These are phyloP conservation scores for Cyprinus carpio DNA, from an alignment of 2,113 vertebrate genomes.

Conservation along the genomic window DNA sequence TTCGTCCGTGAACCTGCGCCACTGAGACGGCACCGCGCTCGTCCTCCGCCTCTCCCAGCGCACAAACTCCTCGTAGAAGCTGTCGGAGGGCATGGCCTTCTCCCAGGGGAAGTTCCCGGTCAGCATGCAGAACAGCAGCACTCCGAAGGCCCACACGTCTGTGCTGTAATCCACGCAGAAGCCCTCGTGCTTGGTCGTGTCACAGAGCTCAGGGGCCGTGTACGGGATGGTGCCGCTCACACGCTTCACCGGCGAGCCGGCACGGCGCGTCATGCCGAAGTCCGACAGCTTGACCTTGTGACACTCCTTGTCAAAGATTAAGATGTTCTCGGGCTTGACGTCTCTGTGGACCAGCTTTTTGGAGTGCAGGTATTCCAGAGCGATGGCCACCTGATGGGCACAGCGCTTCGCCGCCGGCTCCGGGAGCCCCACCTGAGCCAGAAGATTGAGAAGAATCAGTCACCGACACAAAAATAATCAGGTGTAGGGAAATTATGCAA, in stretches of 20 bases:
- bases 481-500: background rate
- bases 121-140: slow-evolving; percentile 86
- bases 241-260: slow-evolving; percentile 80
- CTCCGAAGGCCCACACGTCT: slow-evolving; percentile 83
- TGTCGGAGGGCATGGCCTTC: slow-evolving; percentile 80
- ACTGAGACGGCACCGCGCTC: slow-evolving; percentile 78
- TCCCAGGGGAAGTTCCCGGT: slow-evolving; percentile 87
- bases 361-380: slow-evolving; percentile 81
- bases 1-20: slow-evolving; percentile 82
- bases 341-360: slow-evolving; percentile 83
- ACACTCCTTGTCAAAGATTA: slow-evolving; percentile 84
- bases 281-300: slow-evolving; percentile 83
- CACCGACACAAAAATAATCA: background rate
- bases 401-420: slow-evolving; percentile 82
- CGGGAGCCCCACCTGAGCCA: slow-evolving; percentile 76
- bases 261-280: slow-evolving; percentile 83
- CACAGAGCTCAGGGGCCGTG: slow-evolving; percentile 83
- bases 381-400: slow-evolving; percentile 82
- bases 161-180: slow-evolving; percentile 83
- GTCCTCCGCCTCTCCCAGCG: slow-evolving; percentile 79
- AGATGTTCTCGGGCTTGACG: slow-evolving; percentile 85
- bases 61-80: slow-evolving; percentile 84
- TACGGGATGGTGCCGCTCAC: slow-evolving; percentile 86
- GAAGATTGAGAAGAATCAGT: background rate
- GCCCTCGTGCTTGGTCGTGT: slow-evolving; percentile 77